phyloP scores from a whole-genome alignment of 1,140 invertebrate species.

The Nomia melanderi region DNA sequence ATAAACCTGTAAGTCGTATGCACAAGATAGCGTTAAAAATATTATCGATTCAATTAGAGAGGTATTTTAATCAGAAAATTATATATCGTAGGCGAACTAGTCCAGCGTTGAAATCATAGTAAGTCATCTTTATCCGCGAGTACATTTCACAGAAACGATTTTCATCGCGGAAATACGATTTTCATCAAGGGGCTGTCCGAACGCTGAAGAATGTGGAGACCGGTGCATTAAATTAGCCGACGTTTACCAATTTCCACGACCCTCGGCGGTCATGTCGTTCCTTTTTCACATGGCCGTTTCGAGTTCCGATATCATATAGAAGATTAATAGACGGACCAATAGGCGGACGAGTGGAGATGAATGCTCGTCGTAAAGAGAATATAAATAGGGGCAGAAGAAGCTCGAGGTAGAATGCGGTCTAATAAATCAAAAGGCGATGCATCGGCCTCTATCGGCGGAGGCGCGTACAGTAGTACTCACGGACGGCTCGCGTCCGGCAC shows the following conservation, averaged over 20 bases:
- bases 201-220: neutral
- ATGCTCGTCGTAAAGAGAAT: conserved; percentile 50
- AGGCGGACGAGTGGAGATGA: conserved; percentile 33
- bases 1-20: no score
- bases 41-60: no score
- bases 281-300: conserved; percentile 7
- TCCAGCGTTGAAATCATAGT: neutral
- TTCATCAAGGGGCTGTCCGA: neutral
- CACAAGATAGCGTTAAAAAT: no score
- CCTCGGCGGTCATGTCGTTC: conserved; percentile 2
- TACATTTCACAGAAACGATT: neutral
- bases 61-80: neutral
- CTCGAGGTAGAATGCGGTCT: conserved; percentile 50
- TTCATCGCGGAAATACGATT: neutral
- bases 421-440: conserved; percentile 58
- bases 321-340: conserved; percentile 44
- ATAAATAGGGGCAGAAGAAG: conserved; percentile 56
- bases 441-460: conserved; percentile 38
- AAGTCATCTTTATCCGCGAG: neutral
- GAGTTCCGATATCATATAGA: conserved; percentile 34
- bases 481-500: conserved; percentile 33
- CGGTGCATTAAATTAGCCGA: neutral
- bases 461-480: conserved; percentile 33
- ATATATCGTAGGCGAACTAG: no score
- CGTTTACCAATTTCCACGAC: neutral